Conservation (phyloP, 2,888 invertebrate genomes). For the Beris chalybata region DNA sequence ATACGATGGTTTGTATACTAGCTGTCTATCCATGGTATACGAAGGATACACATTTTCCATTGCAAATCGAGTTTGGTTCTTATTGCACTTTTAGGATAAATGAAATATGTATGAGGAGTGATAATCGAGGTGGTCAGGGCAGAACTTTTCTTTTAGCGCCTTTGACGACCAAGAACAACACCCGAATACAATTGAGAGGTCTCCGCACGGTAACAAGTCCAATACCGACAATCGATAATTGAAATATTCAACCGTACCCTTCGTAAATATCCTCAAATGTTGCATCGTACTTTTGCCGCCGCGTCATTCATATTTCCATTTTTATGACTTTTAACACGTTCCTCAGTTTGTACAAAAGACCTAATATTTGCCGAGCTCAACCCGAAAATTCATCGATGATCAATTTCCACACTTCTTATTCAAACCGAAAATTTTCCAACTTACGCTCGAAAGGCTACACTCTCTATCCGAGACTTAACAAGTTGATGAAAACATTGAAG, state of each 20-base stretch:
- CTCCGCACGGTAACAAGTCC: conserved; percentile 18
- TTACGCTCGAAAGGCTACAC: not conserved
- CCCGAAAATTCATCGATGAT: conserved; percentile 36
- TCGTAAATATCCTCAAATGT: conserved; percentile 6
- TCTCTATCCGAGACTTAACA: not conserved
- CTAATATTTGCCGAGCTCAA: conserved; percentile 35
- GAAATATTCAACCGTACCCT: conserved; percentile 27
- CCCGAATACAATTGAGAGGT: too few relatives aligned
- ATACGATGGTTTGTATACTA: too few relatives aligned
- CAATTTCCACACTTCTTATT: conserved; percentile 31
- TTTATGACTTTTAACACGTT: conserved; percentile 38
- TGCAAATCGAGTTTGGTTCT: too few relatives aligned
- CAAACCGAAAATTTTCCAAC: conserved; percentile 24
- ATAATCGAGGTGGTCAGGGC: too few relatives aligned
- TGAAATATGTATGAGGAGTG: too few relatives aligned
- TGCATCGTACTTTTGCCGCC: conserved; percentile 15
- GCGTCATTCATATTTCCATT: conserved; percentile 36
- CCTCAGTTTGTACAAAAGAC: conserved; percentile 33
- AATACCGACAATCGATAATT: conserved; percentile 28
- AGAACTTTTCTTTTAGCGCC: too few relatives aligned
- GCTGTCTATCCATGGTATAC: too few relatives aligned
- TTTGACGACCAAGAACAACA: too few relatives aligned
- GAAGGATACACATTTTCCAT: too few relatives aligned
- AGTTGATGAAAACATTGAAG: not conserved
- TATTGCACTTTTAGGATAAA: too few relatives aligned